Percentiles rank a stretch among this genome's conserved stretches.
phyloP scores from a whole-genome alignment of 2,113 vertebrate species.

The Galeopterus variegatus region DNA sequence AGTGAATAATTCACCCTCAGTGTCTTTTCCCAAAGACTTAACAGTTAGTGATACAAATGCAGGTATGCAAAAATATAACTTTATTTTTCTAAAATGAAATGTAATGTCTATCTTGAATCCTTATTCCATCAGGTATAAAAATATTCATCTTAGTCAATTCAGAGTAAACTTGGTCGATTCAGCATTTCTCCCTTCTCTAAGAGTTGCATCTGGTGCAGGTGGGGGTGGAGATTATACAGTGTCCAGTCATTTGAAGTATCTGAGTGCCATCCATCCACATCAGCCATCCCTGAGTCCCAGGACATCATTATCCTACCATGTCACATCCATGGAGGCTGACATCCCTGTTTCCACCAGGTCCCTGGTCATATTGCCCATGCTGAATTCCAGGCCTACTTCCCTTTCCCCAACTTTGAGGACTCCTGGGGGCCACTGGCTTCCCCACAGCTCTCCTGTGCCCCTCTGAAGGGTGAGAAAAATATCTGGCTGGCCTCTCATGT shows the following conservation, averaged over 20 bases:
- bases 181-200: neutral
- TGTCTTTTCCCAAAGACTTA: conserved; percentile 30
- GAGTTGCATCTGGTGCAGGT: neutral
- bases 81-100: conserved; percentile 33
- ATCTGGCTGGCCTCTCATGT: neutral
- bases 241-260: neutral
- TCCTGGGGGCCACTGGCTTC: neutral
- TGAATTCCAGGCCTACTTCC: neutral
- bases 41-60: neutral
- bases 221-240: neutral
- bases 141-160: neutral
- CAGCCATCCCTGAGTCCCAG: neutral
- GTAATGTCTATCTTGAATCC: neutral
- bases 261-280: neutral
- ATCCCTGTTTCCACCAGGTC: neutral
- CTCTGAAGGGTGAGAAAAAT: neutral
- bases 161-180: neutral
- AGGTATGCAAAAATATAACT: neutral
- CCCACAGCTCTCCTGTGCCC: neutral
- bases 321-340: neutral
- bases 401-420: neutral
- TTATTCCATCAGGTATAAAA: neutral
- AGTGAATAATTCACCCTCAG: neutral
- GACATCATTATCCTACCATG: neutral
- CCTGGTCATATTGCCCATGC: neutral